Conservation (phyloP, 2,797 vertebrate genomes). For the Chloroceryle inda region DNA sequence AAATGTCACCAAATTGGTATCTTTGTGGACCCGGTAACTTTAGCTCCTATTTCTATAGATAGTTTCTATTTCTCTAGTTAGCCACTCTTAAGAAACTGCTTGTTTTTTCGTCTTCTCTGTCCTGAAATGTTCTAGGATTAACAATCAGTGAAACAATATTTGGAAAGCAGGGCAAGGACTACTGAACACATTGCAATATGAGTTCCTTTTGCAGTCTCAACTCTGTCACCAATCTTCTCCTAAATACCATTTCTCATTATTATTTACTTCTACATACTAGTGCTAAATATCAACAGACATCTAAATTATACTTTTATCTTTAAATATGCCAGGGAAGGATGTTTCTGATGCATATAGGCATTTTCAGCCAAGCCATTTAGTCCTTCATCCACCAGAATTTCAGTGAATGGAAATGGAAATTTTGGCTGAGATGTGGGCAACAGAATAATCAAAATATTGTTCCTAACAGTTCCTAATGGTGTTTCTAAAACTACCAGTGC, state of each 20-base stretch:
- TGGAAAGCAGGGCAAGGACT: neutral
- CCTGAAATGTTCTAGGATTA: neutral
- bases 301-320: neutral
- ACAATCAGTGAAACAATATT: neutral
- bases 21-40: neutral
- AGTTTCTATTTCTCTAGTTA: neutral
- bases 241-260: neutral
- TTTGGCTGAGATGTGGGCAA: neutral
- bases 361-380: neutral
- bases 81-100: neutral
- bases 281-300: neutral
- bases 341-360: neutral
- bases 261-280: neutral
- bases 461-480: neutral
- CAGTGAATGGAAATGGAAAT: neutral
- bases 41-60: neutral
- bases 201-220: neutral
- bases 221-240: neutral
- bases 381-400: neutral
- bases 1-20: neutral
- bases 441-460: neutral
- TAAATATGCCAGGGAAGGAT: neutral
- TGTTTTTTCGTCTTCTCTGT: neutral
- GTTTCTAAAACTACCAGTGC: neutral
- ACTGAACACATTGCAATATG: neutral